A percentile compares a stretch with the other conserved stretches of the same genome.
phyloP scores from a whole-genome alignment of 1,140 invertebrate species.

The Adoxophyes honmai region DNA sequence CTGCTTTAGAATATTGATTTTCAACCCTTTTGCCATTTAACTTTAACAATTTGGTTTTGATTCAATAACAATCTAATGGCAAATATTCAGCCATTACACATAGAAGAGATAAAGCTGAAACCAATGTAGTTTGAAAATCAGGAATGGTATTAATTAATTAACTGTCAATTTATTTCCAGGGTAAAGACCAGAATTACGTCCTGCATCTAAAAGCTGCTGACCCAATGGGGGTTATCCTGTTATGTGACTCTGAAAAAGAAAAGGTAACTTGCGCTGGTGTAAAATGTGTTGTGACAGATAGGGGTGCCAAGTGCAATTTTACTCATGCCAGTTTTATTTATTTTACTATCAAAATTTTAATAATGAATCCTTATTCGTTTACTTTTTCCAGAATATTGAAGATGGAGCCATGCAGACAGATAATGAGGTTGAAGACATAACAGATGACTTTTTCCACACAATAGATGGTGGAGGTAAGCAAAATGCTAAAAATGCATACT shows the following conservation, averaged over 20 bases:
- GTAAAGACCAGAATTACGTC: slow-evolving; percentile 34
- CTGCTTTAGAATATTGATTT: no score
- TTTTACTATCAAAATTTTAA: neutral
- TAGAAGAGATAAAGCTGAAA: no score
- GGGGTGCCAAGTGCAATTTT: no score
- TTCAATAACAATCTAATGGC: no score
- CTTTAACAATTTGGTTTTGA: no score
- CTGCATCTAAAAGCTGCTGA: slow-evolving; percentile 62
- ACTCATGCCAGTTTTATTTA: no score
- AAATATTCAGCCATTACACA: no score
- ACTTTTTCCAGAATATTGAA: slow-evolving; percentile 29
- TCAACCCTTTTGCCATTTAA: no score
- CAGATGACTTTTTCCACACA: slow-evolving; percentile 28
- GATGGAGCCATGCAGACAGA: slow-evolving; percentile 42
- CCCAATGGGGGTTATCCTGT: slow-evolving; percentile 53
- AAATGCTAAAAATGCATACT: neutral
- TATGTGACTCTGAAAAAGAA: slow-evolving; percentile 53
- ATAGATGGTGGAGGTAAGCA: slow-evolving; percentile 37
- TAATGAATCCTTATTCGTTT: neutral
- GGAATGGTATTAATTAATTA: no score
- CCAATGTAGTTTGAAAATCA: no score
- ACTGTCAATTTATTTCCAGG: slow-evolving; percentile 34
- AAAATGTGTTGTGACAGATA: no score
- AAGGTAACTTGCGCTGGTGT: no score
- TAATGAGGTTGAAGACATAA: slow-evolving; percentile 45